phyloP scores from a whole-genome alignment of 1,140 invertebrate species.

The Dreissena rostriformis region DNA sequence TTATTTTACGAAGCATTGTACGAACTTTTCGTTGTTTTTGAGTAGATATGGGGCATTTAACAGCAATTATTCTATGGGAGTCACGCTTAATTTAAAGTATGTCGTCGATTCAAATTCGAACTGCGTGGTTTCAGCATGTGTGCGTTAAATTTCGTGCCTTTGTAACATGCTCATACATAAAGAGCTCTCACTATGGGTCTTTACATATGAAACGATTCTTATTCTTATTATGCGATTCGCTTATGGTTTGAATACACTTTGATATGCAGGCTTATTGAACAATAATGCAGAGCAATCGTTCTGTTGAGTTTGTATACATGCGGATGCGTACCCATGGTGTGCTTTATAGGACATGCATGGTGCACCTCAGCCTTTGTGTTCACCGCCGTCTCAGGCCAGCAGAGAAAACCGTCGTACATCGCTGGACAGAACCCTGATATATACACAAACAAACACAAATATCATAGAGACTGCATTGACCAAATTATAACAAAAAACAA shows the following conservation, averaged over 20 bases:
- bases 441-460: neutral
- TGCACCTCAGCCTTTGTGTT: conserved; percentile 58
- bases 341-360: conserved; percentile 29
- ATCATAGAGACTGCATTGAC: no score
- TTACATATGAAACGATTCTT: neutral
- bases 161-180: no score
- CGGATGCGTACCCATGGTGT: conserved; percentile 27
- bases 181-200: neutral
- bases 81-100: no score
- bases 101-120: no score
- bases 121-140: no score
- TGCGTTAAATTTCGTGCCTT: no score
- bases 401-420: conserved; percentile 50
- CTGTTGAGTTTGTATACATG: neutral
- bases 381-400: conserved; percentile 59
- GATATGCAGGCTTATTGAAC: neutral
- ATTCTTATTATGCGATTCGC: neutral
- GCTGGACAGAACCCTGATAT: conserved; percentile 62
- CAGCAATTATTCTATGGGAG: no score
- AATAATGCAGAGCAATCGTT: neutral
- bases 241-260: neutral
- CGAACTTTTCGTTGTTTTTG: no score
- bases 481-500: no score
- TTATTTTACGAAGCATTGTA: no score
- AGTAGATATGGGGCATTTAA: no score